These are phyloP conservation scores for Chrysomela aeneicollis DNA, from an alignment of 2,888 invertebrate species.

Conservation along the genomic window DNA sequence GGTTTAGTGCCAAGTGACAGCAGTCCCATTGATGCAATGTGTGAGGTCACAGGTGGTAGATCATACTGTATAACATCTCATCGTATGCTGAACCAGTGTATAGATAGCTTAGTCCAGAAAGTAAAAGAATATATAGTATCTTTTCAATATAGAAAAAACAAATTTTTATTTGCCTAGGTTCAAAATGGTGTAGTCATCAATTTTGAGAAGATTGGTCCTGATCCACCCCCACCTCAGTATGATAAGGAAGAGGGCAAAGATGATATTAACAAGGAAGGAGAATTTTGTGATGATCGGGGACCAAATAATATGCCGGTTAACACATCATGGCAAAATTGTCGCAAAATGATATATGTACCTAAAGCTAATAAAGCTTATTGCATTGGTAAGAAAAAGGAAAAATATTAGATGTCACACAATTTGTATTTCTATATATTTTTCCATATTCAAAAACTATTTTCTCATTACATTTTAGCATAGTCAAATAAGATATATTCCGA, in stretches of 20 bases:
- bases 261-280: constrained; percentile 58
- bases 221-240: constrained; percentile 70
- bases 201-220: constrained; percentile 95
- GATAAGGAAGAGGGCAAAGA: constrained; percentile 66
- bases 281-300: constrained; percentile 39
- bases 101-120: constrained; percentile 96
- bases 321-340: constrained; percentile 87
- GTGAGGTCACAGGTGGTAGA: constrained; percentile 97
- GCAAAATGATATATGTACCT: constrained; percentile 91
- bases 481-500: no score
- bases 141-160: not conserved
- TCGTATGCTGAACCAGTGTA: constrained; percentile 93
- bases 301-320: constrained; percentile 46
- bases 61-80: constrained; percentile 96
- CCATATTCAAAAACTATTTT: no score
- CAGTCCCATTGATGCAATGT: constrained; percentile 97
- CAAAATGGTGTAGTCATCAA: constrained; percentile 97
- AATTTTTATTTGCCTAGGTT: constrained; percentile 58
- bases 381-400: constrained; percentile 48
- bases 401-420: not conserved
- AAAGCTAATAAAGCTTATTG: constrained; percentile 83
- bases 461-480: no score
- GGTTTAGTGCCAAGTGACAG: constrained; percentile 92
- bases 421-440: no score
- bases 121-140: constrained; percentile 55